Base-by-base conservation (phyloP, 2,888 invertebrate genomes). In the Tortrix viridana region DNA sequence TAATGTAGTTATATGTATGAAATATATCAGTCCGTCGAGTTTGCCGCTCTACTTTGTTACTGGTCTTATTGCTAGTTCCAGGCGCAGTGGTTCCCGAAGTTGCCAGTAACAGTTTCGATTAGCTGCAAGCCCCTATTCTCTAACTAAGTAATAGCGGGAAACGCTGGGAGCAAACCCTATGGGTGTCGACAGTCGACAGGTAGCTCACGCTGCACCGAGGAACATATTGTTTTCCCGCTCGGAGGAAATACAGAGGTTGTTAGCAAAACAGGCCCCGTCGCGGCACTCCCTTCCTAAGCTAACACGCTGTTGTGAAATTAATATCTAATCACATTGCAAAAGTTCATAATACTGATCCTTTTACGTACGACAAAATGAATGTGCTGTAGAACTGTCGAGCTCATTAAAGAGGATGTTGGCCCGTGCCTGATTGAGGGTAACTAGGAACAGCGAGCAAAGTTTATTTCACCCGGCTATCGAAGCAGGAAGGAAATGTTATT, bases 271-370 rank as follows among this genome's bases (percentile, higher is more conserved):
- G 18, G 54, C 48, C 58, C 58, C 57, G 57, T 44, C 55, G 47
- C 41, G 57, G 12, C 32, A 50, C 38, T 64, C 64, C 64, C 65
- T 66, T 66, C 58, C 64, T 54, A n/a, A n/a, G n/a, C n/a, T n/a
- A 46, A 23, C 20, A 32, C 37, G 49, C 6, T 37, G 18, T 18
- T n/a, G 32, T 53, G 57, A 53, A 64, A 61, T 57, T 47, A 60
- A 61, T 61, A 57, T 7, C 26, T 26, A 26, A 6, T 7, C 1
- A 26, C 7, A 9, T 26, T 26, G 26, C 26, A 26, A 26, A 3
- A 26, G 26, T 9, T 26, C 3, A 26, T 26, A 26, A 26, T 26
- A 26, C 6, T 26, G 26, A n/a, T n/a, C n/a, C n/a, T n/a, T n/a
- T n/a, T n/a, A n/a, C n/a, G n/a, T n/a, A n/a, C n/a, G n/a, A n/a